A percentile compares a stretch with the other conserved stretches of the same genome.
These are phyloP conservation scores for Miniopterus natalensis DNA, from an alignment of 2,113 vertebrate species.

Conservation along the genomic window DNA sequence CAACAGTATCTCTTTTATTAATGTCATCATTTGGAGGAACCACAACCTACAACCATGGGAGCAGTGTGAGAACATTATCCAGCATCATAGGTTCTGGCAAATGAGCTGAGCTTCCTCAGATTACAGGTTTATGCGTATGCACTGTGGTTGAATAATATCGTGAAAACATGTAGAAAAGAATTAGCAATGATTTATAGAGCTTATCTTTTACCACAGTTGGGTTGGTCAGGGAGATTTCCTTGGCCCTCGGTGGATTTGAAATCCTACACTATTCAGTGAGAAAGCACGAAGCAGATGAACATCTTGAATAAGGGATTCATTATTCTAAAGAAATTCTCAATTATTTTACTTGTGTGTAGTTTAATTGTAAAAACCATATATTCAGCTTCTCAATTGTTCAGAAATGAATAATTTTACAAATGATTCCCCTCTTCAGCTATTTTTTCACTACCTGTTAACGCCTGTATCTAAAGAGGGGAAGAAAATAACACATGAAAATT, in stretches of 20 bases:
- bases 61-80: neutral
- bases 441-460: neutral
- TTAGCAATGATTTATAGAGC: neutral
- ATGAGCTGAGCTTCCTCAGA: neutral
- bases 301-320: neutral
- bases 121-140: neutral
- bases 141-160: neutral
- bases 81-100: neutral
- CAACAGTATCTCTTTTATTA: neutral
- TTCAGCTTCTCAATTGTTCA: neutral
- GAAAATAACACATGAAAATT: neutral
- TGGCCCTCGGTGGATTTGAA: neutral
- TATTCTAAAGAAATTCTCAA: neutral
- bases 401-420: slow-evolving; percentile 51
- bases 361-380: slow-evolving; percentile 29
- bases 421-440: neutral
- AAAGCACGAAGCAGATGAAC: neutral
- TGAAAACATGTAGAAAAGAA: neutral
- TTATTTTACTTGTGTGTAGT: neutral
- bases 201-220: neutral
- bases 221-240: neutral
- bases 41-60: neutral
- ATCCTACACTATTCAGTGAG: neutral
- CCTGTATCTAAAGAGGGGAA: neutral
- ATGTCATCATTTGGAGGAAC: slow-evolving; percentile 26